These are phyloP conservation scores for Cheilosia impressa DNA, from an alignment of 2,888 invertebrate species.

Conservation along the genomic window DNA sequence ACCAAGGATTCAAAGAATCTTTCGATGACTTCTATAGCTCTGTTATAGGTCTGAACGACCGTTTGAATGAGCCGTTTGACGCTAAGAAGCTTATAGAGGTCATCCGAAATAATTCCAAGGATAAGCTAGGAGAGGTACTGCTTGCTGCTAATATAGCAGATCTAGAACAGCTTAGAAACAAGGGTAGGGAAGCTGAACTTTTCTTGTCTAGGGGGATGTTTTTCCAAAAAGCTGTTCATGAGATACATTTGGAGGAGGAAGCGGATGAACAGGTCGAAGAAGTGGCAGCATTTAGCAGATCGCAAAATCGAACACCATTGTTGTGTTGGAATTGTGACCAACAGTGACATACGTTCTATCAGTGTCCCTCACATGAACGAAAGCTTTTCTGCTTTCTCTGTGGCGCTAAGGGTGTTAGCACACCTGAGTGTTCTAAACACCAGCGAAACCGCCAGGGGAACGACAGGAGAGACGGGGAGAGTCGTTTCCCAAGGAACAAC, in stretches of 20 bases:
- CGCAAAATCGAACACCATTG: not conserved
- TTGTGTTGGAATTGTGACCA: not conserved
- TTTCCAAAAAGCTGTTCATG: not conserved
- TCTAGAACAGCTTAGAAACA: not conserved
- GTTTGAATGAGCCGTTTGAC: too few species aligned
- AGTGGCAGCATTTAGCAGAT: not conserved
- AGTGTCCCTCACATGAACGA: not conserved
- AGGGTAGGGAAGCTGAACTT: constrained; percentile 6
- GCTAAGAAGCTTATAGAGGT: too few species aligned
- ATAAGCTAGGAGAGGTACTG: too few species aligned
- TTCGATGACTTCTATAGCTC: too few species aligned
- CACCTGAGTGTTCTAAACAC: constrained; percentile 3
- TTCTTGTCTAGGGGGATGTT: not conserved
- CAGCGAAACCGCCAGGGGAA: constrained; percentile 6
- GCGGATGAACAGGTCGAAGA: not conserved
- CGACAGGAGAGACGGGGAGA: not conserved
- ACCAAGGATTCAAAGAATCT: not conserved
- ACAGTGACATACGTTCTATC: constrained; percentile 9
- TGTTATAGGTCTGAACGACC: too few species aligned
- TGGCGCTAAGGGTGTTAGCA: not conserved
- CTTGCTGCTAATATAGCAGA: not conserved
- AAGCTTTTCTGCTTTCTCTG: constrained; percentile 18
- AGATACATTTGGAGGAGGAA: not conserved
- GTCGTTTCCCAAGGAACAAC: constrained; percentile 8
- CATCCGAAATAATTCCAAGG: too few species aligned